phyloP scores from a whole-genome alignment of 2,113 vertebrate species.

The Merops nubicus region DNA sequence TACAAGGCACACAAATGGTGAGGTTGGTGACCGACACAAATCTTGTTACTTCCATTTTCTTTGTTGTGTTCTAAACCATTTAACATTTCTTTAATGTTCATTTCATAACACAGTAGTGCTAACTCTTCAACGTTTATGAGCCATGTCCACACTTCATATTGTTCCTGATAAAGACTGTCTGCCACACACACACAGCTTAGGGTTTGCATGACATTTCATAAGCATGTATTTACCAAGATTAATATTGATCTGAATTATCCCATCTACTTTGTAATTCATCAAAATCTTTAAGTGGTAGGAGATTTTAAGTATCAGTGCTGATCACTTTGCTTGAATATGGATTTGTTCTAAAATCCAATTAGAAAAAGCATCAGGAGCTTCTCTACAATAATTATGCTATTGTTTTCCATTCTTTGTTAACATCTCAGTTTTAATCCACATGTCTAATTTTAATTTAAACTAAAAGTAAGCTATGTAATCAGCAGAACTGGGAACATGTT shows the following conservation, averaged over 20 bases:
- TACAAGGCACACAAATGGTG: not conserved
- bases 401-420: not conserved
- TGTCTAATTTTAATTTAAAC: not conserved
- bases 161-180: not conserved
- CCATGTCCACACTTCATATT: not conserved
- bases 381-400: not conserved
- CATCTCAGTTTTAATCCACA: not conserved
- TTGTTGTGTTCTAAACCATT: constrained; percentile 11
- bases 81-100: not conserved
- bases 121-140: not conserved
- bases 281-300: not conserved
- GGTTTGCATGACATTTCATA: not conserved
- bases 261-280: not conserved
- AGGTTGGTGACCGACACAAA: not conserved
- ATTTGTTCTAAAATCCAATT: constrained; percentile 1
- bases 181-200: not conserved
- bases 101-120: not conserved
- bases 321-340: not conserved
- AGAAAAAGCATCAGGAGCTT: not conserved
- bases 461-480: not conserved
- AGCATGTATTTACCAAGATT: not conserved
- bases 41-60: not conserved
- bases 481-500: not conserved
- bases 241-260: not conserved
- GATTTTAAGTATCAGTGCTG: not conserved